Conservation (phyloP, 2,113 vertebrate genomes). For the Polyodon spathula region DNA sequence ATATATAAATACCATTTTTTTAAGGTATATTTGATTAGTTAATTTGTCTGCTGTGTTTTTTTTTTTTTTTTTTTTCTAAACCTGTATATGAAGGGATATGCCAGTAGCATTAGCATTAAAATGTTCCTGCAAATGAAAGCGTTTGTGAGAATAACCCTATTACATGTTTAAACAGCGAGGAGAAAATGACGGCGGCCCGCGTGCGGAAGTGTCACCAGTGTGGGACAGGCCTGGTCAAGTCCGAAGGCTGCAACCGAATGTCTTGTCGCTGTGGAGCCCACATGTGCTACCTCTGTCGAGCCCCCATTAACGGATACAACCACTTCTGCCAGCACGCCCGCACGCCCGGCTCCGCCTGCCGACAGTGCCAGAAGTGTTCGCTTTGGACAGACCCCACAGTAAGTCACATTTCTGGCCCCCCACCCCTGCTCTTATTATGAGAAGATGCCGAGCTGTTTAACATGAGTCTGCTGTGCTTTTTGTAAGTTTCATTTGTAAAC, state of each 20-base stretch:
- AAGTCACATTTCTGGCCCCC: constrained; percentile 25
- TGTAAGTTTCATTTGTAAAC: too few relatives aligned
- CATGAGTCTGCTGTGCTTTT: too few relatives aligned
- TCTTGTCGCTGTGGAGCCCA: constrained; percentile 88
- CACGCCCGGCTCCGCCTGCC: constrained; percentile 82
- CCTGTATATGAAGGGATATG: neutral
- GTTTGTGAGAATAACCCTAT: too few relatives aligned
- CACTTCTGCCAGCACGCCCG: constrained; percentile 96
- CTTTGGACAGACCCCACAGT: constrained; percentile 96
- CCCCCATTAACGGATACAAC: constrained; percentile 84
- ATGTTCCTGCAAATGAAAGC: too few relatives aligned
- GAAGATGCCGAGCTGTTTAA: too few relatives aligned
- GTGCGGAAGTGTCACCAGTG: constrained; percentile 90
- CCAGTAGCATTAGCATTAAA: too few relatives aligned
- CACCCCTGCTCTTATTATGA: neutral
- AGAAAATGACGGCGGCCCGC: constrained; percentile 91
- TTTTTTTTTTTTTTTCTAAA: neutral
- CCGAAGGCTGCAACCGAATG: constrained; percentile 94
- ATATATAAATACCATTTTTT: neutral
- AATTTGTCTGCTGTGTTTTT: too few relatives aligned
- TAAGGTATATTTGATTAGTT: too few relatives aligned
- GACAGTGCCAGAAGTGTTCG: constrained; percentile 83
- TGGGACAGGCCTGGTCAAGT: constrained; percentile 78
- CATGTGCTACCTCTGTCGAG: constrained; percentile 96
- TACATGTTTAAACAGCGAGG: constrained; percentile 60